These are phyloP conservation scores for Eleutherodactylus coqui DNA, from an alignment of 2,797 vertebrate genomes.

Conservation along the genomic window DNA sequence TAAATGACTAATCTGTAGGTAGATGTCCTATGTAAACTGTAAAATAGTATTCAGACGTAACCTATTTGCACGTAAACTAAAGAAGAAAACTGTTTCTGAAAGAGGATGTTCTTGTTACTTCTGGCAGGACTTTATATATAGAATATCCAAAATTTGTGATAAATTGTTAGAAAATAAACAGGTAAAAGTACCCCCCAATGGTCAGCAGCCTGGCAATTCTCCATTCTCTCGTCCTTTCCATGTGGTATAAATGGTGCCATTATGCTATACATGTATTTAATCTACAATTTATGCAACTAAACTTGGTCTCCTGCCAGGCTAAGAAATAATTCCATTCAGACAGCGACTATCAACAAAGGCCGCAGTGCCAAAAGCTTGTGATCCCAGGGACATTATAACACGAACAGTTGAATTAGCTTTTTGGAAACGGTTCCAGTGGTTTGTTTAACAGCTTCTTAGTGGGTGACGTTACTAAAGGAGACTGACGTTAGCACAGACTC, in stretches of 20 bases:
- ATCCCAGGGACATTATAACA: neutral
- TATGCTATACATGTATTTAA: neutral
- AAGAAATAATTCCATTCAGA: neutral
- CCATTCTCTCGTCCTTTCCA: neutral
- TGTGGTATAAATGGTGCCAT: neutral
- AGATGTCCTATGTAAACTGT: too few species aligned
- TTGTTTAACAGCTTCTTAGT: constrained; percentile 6
- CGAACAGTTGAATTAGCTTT: neutral
- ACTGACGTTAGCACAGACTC: neutral
- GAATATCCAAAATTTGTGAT: neutral
- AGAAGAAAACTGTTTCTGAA: too few species aligned
- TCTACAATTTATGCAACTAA: neutral
- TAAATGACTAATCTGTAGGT: too few species aligned
- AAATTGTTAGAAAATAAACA: too few species aligned
- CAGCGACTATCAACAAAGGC: neutral
- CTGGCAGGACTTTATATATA: neutral
- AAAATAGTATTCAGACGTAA: too few species aligned
- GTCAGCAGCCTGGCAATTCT: neutral
- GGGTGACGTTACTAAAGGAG: neutral
- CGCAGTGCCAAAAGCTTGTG: neutral
- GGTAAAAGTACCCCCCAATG: neutral
- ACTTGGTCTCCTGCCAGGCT: neutral
- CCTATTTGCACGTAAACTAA: too few species aligned
- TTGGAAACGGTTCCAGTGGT: neutral
- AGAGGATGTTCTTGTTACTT: too few species aligned